A percentile compares a stretch with the other conserved stretches of the same genome.
Conservation (phyloP, 1,140 invertebrate species). For the Eriosoma lanigerum region DNA sequence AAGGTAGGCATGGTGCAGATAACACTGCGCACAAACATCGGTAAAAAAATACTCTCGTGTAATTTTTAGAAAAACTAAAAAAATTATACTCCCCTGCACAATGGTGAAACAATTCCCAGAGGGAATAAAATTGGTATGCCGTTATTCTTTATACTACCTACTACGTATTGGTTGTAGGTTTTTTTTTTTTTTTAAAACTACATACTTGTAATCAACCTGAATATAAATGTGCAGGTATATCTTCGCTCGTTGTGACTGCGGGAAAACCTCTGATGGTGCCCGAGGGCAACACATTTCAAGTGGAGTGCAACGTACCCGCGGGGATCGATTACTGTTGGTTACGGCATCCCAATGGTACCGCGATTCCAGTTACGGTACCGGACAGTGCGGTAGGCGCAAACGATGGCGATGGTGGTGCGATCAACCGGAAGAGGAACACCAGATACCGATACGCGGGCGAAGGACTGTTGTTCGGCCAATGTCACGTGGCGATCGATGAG, state of each 20-base stretch:
- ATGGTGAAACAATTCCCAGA: too few relatives aligned
- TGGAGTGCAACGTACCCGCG: slow-evolving; percentile 11
- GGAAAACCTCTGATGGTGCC: neutral
- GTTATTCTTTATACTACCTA: too few relatives aligned
- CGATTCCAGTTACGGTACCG: neutral
- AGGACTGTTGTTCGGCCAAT: slow-evolving; percentile 32
- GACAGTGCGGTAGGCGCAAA: too few relatives aligned
- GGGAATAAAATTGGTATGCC: too few relatives aligned
- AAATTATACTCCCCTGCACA: too few relatives aligned
- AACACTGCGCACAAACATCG: too few relatives aligned
- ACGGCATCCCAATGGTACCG: slow-evolving; percentile 33
- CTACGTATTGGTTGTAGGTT: too few relatives aligned
- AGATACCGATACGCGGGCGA: slow-evolving; percentile 32
- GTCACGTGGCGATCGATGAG: neutral
- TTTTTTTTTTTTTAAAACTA: too few relatives aligned
- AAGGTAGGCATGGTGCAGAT: neutral
- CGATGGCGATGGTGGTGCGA: neutral
- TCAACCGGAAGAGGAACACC: neutral
- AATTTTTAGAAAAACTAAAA: too few relatives aligned
- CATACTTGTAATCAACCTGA: too few relatives aligned
- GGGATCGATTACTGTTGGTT: slow-evolving; percentile 41
- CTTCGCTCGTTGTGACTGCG: neutral
- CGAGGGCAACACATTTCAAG: slow-evolving; percentile 19
- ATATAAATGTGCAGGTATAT: neutral
- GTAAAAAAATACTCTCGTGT: too few relatives aligned